A percentile compares a stretch with the other conserved stretches of the same genome.
phyloP scores from a whole-genome alignment of 2,888 invertebrate species.

The Adelognathus sp. region DNA sequence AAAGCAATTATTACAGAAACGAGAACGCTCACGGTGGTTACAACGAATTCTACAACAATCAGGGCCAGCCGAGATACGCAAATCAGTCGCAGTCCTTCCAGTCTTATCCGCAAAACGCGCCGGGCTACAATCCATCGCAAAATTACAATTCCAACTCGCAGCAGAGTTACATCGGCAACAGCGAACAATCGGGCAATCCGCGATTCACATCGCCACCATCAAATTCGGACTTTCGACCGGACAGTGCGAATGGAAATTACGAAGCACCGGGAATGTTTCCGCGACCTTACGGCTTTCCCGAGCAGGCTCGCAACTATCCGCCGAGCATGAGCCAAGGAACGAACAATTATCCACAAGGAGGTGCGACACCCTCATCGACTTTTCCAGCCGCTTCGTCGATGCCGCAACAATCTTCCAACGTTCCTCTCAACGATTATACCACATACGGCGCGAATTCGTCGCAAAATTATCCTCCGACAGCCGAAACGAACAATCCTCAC shows the following conservation, averaged over 20 bases:
- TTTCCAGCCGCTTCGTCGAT: conserved; percentile 66
- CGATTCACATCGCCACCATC: conserved; percentile 61
- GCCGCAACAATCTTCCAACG: conserved; percentile 68
- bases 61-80: conserved; percentile 72
- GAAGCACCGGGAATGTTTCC: conserved; percentile 73
- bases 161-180: conserved; percentile 54
- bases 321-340: conserved; percentile 69
- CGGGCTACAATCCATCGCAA: conserved; percentile 68
- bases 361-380: conserved; percentile 58
- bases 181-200: conserved; percentile 56
- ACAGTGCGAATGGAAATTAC: conserved; percentile 70
- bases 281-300: conserved; percentile 74
- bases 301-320: conserved; percentile 72
- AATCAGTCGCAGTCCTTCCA: conserved; percentile 70
- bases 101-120: conserved; percentile 68
- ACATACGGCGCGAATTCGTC: conserved; percentile 70
- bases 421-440: conserved; percentile 72
- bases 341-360: conserved; percentile 71
- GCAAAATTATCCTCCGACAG: conserved; percentile 67
- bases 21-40: conserved; percentile 70
- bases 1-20: conserved; percentile 73
- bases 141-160: conserved; percentile 55
- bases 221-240: conserved; percentile 68
- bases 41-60: conserved; percentile 74
- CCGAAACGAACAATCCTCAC: conserved; percentile 67